Evolutionary conservation across 2,113 vertebrate species (phyloP), one percentile per base, ranked within the genome.

Genomic region (Channa maculata): DNA sequence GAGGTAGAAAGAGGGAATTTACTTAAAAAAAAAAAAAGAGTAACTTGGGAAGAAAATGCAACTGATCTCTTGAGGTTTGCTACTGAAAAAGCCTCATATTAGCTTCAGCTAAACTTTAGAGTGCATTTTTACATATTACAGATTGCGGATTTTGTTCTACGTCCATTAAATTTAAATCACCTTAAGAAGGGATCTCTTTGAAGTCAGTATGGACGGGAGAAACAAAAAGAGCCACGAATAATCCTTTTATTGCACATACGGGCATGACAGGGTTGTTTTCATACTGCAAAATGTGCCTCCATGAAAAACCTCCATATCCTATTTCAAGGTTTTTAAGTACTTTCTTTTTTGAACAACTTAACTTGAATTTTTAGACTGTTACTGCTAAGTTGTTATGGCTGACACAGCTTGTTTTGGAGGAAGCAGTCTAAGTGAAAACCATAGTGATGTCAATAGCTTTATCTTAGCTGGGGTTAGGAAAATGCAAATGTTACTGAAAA

Each of bases 1-100:
- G 63, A 51, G 38, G 53, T 50, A 55, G 50, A 69, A 53, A 71
- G 52, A 67, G 39, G 39, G 62, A 74, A 74, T 77, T 77, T 74
- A 24, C 24, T 24, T 24, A 8, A 46, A 9, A 51, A 61, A n/a
- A 46, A 63, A 66, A 78, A 58, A 50, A 36, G 8, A 60, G 64
- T 44, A 62, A 38, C 65, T 83, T 24, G 48, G 41, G n/a, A 77
- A 54, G 2, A 71, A 77, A 65, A 44, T 37, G 59, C 57, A 45
- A 45, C 12, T 69, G 74, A 76, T 66, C 50, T 79, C 37, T 24
- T 24, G 65, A 15, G 37, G 37, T 46, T 3, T 49, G 10, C 63
- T 13, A 39, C 52, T 58, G 67, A 65, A 81, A 68, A 37, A 60
- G 45, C 52, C 24, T 70, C 52, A 49, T 37, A 12, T 74, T 53